Evolutionary conservation across 64 coral and sea anemone species (phyloP), one percentile per base, ranked within the genome.

Genomic region (Hydrozoanthus tunicans): DNA sequence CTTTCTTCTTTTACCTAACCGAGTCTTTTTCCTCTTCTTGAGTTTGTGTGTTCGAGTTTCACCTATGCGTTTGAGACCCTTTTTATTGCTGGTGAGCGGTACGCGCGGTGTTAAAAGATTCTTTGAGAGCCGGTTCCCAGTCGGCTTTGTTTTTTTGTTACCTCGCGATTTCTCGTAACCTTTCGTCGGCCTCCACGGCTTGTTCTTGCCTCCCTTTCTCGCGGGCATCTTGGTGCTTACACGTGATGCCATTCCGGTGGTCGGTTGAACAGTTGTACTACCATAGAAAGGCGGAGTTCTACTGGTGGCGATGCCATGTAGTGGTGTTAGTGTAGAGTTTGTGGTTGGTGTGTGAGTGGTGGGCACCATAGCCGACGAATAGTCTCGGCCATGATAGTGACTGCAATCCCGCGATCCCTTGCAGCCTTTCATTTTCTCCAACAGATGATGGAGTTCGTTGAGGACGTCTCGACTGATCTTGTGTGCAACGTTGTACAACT

Each of bases 401-500:
- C 59, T 96, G n/a, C 95, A 96, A 24, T 90, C 80, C 9, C 76
- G 62, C 4, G 83, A 70, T 85, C 95, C 95, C 17, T 90, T 91
- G 71, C 95, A 96, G 6, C 25, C 71, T 58, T 82, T 91, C 77
- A 96, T 66, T 26, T 75, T 91, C 17, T 80, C 79, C 6, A 96
- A 52, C 10, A 91, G 70, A n/a, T 82, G 9, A 14, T 91, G 95
- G 1, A 96, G 90, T 23, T 96, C 82, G 17, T 86, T 82, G 5
- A 96, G 58, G 62, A 96, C 90, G 10, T 79, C 77, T 3, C 83
- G 92, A 20, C 89, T 91, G 53, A 96, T 93, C 17, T 58, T 58
- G 58, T 96, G 58, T 12, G 94, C 93, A 51, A 96, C 89, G 66
- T 96, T 96, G 56, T 94, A 89, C 11, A 96, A 78, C 95, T 96